Evolutionary conservation across 2,888 invertebrate genomes (phyloP).

Genomic region (Pterostichus niger): DNA sequence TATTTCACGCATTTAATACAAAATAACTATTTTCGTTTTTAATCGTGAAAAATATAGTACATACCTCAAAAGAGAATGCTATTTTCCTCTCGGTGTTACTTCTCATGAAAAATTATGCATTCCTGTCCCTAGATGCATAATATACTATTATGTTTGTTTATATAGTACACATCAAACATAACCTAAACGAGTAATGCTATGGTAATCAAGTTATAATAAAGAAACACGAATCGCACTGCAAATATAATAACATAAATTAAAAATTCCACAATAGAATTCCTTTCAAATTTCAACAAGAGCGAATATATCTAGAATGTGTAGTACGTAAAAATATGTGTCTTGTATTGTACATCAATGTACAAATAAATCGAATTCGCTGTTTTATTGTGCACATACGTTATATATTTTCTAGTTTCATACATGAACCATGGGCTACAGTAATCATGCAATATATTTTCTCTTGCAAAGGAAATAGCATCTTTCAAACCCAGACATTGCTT

Average conservation of each 20-base stretch:
- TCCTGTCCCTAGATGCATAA: too few relatives aligned
- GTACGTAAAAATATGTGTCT: constrained; percentile 45
- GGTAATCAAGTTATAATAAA: too few relatives aligned
- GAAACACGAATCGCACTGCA: too few relatives aligned
- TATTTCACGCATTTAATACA: too few relatives aligned
- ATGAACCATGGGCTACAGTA: constrained; percentile 47
- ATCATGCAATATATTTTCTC: constrained; percentile 61
- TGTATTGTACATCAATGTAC: constrained; percentile 42
- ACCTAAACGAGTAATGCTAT: too few relatives aligned
- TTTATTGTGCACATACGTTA: constrained; percentile 43
- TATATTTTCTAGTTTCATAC: constrained; percentile 58
- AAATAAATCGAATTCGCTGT: constrained; percentile 46
- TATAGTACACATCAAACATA: too few relatives aligned
- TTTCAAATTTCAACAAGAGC: constrained; percentile 8
- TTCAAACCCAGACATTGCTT: constrained; percentile 50
- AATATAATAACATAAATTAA: constrained; percentile 15
- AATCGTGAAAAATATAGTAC: too few relatives aligned
- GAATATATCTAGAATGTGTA: constrained; percentile 31
- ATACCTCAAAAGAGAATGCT: too few relatives aligned
- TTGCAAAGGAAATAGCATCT: constrained; percentile 40
- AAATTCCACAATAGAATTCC: constrained; percentile 29
- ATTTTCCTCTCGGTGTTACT: too few relatives aligned
- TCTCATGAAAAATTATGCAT: too few relatives aligned
- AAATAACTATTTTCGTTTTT: too few relatives aligned
- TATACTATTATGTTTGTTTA: too few relatives aligned